A percentile compares a stretch with the other conserved stretches of the same genome.
Conservation (phyloP, 2,888 invertebrate species). For the Encarsia formosa region DNA sequence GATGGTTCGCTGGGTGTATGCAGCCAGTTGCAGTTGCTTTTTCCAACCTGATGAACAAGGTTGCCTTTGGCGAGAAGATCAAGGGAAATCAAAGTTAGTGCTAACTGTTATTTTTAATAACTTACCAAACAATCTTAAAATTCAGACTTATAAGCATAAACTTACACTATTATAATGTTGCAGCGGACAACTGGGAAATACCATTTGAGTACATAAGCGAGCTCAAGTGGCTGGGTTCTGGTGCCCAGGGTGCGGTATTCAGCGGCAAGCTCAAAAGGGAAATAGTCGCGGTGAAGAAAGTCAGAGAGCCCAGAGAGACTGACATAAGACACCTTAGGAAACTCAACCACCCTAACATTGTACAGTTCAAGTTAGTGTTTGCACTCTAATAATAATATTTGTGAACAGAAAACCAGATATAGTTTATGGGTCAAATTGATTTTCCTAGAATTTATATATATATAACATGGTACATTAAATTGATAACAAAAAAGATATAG, state of each 20-base stretch:
- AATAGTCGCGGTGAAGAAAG: slow-evolving; percentile 94
- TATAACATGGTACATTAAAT: no score
- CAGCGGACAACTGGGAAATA: slow-evolving; percentile 88
- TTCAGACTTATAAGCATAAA: no score
- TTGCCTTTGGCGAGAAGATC: slow-evolving; percentile 63
- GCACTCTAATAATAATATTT: no score
- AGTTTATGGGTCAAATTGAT: no score
- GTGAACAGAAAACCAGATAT: no score
- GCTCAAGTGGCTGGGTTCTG: slow-evolving; percentile 87
- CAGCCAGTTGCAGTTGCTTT: slow-evolving; percentile 60
- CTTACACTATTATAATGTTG: slow-evolving; percentile 12
- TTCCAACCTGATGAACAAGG: slow-evolving; percentile 73
- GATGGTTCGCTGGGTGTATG: slow-evolving; percentile 84
- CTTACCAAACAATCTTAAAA: no score
- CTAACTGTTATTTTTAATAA: neutral
- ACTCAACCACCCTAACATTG: slow-evolving; percentile 92
- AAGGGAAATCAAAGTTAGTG: slow-evolving; percentile 61
- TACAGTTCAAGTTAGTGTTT: slow-evolving; percentile 73
- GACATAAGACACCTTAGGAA: slow-evolving; percentile 88
- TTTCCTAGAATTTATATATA: no score
- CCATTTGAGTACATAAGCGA: slow-evolving; percentile 87
- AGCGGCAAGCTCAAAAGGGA: slow-evolving; percentile 78
- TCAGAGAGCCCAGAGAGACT: slow-evolving; percentile 85
- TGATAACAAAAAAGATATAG: no score
- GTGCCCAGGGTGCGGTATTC: slow-evolving; percentile 95